These are phyloP conservation scores for Colaptes auratus DNA, from an alignment of 2,113 vertebrate species.

Conservation along the genomic window DNA sequence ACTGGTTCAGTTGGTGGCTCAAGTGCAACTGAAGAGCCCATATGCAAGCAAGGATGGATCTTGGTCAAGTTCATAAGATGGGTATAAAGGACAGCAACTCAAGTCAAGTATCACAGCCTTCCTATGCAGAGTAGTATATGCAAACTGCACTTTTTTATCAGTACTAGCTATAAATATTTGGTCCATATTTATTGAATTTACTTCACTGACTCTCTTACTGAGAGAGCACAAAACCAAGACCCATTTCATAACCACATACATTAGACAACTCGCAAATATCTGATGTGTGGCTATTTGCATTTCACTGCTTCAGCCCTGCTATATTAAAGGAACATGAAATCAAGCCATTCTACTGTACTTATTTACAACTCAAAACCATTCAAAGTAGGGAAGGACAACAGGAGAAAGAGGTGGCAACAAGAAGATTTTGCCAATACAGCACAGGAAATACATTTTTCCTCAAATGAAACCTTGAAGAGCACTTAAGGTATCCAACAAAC, in stretches of 20 bases:
- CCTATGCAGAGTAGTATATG: background rate
- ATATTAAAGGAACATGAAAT: background rate
- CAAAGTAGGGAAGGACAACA: background rate
- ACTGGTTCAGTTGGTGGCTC: background rate
- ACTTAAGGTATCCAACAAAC: background rate
- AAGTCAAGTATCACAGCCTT: background rate
- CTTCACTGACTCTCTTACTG: background rate
- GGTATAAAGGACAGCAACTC: background rate
- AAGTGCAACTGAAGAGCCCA: background rate
- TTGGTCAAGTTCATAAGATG: background rate
- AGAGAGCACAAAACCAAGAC: background rate
- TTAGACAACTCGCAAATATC: background rate
- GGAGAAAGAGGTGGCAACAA: background rate
- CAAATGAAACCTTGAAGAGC: background rate
- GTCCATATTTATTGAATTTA: background rate
- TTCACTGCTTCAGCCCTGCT: background rate
- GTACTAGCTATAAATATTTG: background rate
- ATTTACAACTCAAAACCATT: background rate
- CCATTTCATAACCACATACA: background rate
- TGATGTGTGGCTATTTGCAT: background rate
- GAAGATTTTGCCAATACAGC: background rate
- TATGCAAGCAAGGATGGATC: background rate
- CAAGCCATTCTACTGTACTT: background rate
- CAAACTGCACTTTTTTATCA: background rate
- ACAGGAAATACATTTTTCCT: background rate